These are phyloP conservation scores for Rhagoletis zephyria DNA, from an alignment of 1,140 invertebrate genomes.

Conservation along the genomic window DNA sequence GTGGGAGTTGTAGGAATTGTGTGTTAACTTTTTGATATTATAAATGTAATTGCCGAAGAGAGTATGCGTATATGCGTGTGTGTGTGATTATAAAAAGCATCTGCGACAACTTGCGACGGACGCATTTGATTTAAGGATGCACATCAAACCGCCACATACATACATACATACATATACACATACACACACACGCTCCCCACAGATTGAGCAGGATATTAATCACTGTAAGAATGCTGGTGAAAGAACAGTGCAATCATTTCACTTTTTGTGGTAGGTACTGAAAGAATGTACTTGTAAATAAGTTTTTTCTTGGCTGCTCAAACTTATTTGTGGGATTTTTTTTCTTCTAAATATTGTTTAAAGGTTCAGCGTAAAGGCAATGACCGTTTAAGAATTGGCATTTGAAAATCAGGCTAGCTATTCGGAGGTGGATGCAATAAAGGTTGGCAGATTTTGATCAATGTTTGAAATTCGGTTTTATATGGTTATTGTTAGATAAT, in stretches of 20 bases:
- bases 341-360: too few relatives aligned
- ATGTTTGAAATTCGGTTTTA: too few relatives aligned
- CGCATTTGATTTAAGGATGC: not conserved
- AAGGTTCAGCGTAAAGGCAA: not conserved
- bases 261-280: not conserved
- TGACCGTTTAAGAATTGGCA: not conserved
- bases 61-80: not conserved
- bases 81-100: not conserved
- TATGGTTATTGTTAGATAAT: too few relatives aligned
- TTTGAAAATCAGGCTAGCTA: too few relatives aligned
- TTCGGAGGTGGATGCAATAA: too few relatives aligned
- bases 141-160: not conserved
- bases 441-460: too few relatives aligned
- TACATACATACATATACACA: not conserved
- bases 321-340: not conserved
- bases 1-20: not conserved
- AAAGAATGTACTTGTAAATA: too few relatives aligned
- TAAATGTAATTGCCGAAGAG: not conserved
- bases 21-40: not conserved
- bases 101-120: not conserved
- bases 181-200: not conserved
- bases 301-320: not conserved
- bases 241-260: constrained; percentile 3
- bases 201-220: not conserved
- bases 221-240: constrained; percentile 5